These are phyloP conservation scores for Meriones psammophilus DNA, from an alignment of 2,797 vertebrate genomes.

Conservation along the genomic window DNA sequence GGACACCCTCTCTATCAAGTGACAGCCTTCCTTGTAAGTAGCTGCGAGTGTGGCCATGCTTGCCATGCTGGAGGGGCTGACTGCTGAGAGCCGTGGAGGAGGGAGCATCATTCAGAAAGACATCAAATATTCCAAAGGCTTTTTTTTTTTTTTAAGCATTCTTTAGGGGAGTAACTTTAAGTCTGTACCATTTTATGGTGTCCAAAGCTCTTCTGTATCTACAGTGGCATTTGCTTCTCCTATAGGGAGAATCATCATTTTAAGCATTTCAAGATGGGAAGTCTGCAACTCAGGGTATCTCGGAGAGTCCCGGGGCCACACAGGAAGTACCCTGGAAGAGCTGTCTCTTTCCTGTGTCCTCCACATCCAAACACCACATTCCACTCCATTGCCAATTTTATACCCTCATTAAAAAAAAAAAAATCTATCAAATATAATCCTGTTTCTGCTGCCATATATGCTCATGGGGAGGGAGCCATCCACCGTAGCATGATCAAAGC, in stretches of 20 bases:
- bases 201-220: not conserved
- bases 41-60: not conserved
- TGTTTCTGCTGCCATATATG: not conserved
- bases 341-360: not conserved
- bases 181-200: not conserved
- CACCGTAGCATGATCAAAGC: not conserved
- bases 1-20: not conserved
- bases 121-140: not conserved
- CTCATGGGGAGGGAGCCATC: not conserved
- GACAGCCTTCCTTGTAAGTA: not conserved
- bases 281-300: not conserved
- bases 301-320: not conserved
- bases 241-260: not conserved
- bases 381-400: not conserved
- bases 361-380: not conserved
- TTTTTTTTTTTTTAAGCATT: not conserved
- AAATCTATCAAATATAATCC: not conserved
- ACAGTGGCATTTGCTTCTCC: not conserved
- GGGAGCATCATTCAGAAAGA: not conserved
- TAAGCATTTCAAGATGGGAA: not conserved
- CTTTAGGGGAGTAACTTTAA: constrained; percentile 1
- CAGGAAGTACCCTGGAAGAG: not conserved
- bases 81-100: not conserved
- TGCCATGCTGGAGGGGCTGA: no score
- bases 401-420: not conserved